Evolutionary conservation across 2,797 vertebrate genomes (phyloP), one percentile per base, ranked within the genome.

Genomic region (Apogon talboti): DNA sequence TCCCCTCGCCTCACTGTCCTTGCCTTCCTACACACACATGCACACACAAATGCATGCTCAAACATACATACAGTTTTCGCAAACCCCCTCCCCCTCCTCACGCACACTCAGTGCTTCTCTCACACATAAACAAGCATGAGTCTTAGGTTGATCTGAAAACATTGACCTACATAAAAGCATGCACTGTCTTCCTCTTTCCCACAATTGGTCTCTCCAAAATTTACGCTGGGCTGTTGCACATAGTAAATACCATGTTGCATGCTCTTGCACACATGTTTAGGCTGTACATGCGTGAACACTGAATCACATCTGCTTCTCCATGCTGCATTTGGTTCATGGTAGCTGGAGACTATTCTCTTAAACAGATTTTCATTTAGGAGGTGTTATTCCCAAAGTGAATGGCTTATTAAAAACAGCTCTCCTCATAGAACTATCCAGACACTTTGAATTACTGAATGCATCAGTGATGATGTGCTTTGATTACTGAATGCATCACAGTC

Each of bases 111-210:
- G 66, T 82, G 82, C 82, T 66, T 66, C 83, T 68, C 84, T 85
- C 84, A 83, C 87, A 90, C 69, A 71, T 92, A 93, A 93, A 93
- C 92, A 93, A 89, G 83, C 89, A 85, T 73, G 83, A 92, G 89
- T 92, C 92, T 92, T 88, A 82, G 87, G 87, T 87, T 78, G 82
- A 90, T 91, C 89, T 91, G 88, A 88, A 90, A 92, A 91, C 76
- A 87, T 12, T 93, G 93, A 93, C 93, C 93, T 92, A 93, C 85
- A 93, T 93, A 91, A 90, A 82, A 72, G 69, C 81, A 70, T 85
- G 84, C 74, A 55, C 62, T 67, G 63, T 85, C 82, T 89, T 83
- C 81, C 74, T 70, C 78, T 84, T 61, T 78, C 65, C 66, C 63
- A 57, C 75, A 37, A 46, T 71, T 71, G 71, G 54, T 58, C 81